Evolutionary conservation across 2,888 invertebrate species (phyloP).

Genomic region (Amphipyra tragopoginis): DNA sequence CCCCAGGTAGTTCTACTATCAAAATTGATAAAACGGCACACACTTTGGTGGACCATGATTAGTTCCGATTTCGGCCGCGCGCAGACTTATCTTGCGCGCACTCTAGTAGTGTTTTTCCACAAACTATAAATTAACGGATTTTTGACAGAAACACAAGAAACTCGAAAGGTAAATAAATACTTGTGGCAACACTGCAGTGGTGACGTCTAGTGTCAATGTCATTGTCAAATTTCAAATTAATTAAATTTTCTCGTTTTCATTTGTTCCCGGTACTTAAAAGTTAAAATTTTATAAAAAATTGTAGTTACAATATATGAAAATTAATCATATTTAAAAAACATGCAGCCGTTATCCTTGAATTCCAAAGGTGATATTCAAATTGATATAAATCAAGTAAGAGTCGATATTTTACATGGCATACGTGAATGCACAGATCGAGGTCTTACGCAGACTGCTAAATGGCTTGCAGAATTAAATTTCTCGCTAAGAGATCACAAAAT

Average conservation of each 20-base stretch:
- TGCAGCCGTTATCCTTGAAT: slow-evolving; percentile 77
- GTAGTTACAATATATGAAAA: slow-evolving; percentile 6
- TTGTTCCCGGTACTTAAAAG: slow-evolving; percentile 11
- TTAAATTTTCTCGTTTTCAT: slow-evolving; percentile 16
- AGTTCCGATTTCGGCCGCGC: too few species aligned
- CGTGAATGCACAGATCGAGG: slow-evolving; percentile 94
- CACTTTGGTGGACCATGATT: too few species aligned
- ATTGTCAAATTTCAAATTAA: slow-evolving; percentile 6
- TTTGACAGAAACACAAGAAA: too few species aligned
- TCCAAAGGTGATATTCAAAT: slow-evolving; percentile 82
- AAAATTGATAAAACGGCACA: too few species aligned
- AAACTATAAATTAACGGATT: too few species aligned
- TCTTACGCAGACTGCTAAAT: slow-evolving; percentile 95
- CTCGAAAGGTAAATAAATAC: too few species aligned
- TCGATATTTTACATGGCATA: slow-evolving; percentile 82
- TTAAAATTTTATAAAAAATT: slow-evolving; percentile 4
- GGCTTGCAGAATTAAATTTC: slow-evolving; percentile 96
- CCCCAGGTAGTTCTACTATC: too few species aligned
- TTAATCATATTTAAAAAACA: slow-evolving; percentile 38
- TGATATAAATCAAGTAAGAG: slow-evolving; percentile 82
- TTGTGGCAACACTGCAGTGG: too few species aligned
- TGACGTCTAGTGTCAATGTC: too few species aligned
- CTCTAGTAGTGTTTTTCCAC: too few species aligned
- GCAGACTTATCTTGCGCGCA: too few species aligned
- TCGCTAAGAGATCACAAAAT: slow-evolving; percentile 92